Base-by-base conservation (phyloP, 2,888 invertebrate species). In the Netelia inedita region DNA sequence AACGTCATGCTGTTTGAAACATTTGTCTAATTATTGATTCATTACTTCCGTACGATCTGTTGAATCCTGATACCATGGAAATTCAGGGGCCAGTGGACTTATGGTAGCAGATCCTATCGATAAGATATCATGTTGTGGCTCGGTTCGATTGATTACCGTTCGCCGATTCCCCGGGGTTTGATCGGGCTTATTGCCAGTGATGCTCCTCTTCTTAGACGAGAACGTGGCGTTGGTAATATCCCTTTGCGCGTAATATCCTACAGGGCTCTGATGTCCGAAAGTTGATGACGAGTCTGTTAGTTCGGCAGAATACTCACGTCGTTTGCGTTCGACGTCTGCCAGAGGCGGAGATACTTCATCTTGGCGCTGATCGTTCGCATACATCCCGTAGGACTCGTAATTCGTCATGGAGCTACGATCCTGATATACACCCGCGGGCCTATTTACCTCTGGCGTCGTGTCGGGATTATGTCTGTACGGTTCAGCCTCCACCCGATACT, bases 401-500 rank as follows among this genome's bases (percentile, higher is more conserved):
- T 82, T 74, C n/a, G 53, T 76, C 80, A 75, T 76, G 41, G 73
- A 14, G 41, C 68, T 83, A 53, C 53, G 78, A 78, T 85, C 84
- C 63, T 66, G 79, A 75, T 85, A 53, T 50, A 46, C 72, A 68
- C 61, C 81, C 35, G 53, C 19, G 63, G 74, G 74, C 71, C 59
- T 79, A 74, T 82, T 85, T 82, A 71, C 59, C 55, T 74, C 74
- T 11, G 19, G 74, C 71, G 43, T 61, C 69, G 35, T 61, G 61
- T 79, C 74, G 41, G 43, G 63, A 23, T 79, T 53, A 65, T 43
- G 74, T 81, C 65, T 69, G 63, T 78, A 19, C 78, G 46, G 73
- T 69, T 78, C 73, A 59, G 65, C 71, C n/a, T 65, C 59, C 10
- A 55, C 14, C 74, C 59, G 85, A 81, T 85, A 74, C 55, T 28